phyloP scores from a whole-genome alignment of 2,888 invertebrate genomes.

The Pycnomerus fuliginosus region DNA sequence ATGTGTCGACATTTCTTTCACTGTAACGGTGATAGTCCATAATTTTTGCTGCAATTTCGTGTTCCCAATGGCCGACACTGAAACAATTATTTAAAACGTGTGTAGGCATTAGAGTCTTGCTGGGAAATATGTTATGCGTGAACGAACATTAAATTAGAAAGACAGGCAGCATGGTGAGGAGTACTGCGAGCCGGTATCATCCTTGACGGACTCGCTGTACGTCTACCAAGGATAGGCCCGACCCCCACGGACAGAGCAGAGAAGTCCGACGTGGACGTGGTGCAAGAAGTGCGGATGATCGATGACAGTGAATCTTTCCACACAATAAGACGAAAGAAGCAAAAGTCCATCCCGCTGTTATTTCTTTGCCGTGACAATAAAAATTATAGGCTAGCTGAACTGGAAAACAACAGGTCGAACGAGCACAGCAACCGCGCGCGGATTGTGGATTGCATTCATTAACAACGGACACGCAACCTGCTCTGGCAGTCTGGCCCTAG shows the following conservation, averaged over 20 bases:
- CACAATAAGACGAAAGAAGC: constrained; percentile 45
- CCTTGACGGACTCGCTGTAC: constrained; percentile 11
- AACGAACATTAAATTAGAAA: constrained; percentile 50
- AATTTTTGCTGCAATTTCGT: too few relatives aligned
- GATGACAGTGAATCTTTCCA: constrained; percentile 48
- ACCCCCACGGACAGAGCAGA: constrained; percentile 7
- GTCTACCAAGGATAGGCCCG: constrained; percentile 9
- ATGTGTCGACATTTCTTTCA: too few relatives aligned
- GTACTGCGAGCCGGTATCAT: constrained; percentile 39
- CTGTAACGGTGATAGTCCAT: too few relatives aligned
- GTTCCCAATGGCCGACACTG: constrained; percentile 33
- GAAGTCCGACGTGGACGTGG: constrained; percentile 16
- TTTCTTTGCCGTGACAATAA: constrained; percentile 61
- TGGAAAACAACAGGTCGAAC: constrained; percentile 61
- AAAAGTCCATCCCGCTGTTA: constrained; percentile 57
- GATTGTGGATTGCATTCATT: constrained; percentile 63
- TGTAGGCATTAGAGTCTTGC: constrained; percentile 48
- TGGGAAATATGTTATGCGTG: constrained; percentile 48
- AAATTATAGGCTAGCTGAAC: constrained; percentile 63
- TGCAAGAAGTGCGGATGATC: constrained; percentile 39
- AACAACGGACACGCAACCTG: constrained; percentile 56
- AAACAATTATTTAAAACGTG: constrained; percentile 49
- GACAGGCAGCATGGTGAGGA: constrained; percentile 47
- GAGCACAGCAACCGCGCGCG: constrained; percentile 44
- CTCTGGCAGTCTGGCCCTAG: constrained; percentile 25